Evolutionary conservation across 2,797 vertebrate genomes (phyloP), one percentile per base, ranked within the genome.

Genomic region (Perodicticus potto): DNA sequence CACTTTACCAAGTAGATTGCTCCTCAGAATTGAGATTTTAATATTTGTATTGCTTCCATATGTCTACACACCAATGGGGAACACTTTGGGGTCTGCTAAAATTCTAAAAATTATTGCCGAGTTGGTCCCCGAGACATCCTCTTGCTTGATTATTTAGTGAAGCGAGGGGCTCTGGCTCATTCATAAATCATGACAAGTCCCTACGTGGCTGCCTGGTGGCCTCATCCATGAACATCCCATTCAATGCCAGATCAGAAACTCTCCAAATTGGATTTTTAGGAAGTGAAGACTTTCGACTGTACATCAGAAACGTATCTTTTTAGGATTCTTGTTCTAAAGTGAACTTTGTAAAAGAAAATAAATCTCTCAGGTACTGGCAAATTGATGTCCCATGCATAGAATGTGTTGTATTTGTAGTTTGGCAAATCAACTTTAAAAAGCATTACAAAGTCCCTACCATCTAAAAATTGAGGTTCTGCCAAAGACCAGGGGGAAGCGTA

Each of bases 201-300:
- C 61, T 84, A 86, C 95, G 94, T 0, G 2, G 5, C 82, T 96
- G 32, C 9, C 40, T 63, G 32, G 49, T 34, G 95, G 73, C 94
- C 43, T 96, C 78, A 32, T 34, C 97, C 43, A 85, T 7, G 7
- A 97, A 84, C 2, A 1, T 81, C 93, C 4, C 55, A 70, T 34
- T 92, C 67, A 40, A n/a, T 87, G 57, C 6, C 92, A 97, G 76
- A 92, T 81, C 65, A 96, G 96, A 97, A 98, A 95, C 23, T 94
- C 61, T 93, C 43, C 77, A 96, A 96, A 98, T 14, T 93, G 27
- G 19, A 94, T 94, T 83, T 74, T 88, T 85, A 94, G 61, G 57
- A 55, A 13, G 84, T 25, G 19, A 89, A 96, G 29, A 96, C 86
- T 96, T 96, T 43, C 16, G 81, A 14, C 1, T 27, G 17, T 73